Base-by-base conservation (phyloP, 1,140 invertebrate species). In the Adoxophyes honmai region DNA sequence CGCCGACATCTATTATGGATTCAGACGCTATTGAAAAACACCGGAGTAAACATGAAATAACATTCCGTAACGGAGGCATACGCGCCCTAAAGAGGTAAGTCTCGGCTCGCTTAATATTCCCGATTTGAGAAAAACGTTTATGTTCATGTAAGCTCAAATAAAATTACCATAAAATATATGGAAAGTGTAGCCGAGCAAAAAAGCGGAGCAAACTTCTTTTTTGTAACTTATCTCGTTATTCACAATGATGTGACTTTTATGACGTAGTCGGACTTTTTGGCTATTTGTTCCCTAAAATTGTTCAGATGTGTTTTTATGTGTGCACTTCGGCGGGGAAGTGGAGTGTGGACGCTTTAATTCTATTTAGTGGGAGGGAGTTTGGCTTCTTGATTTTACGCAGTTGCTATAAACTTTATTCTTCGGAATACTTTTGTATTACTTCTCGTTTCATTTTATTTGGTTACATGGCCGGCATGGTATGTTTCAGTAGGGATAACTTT, bases 231-330 rank as follows among this genome's bases (percentile, higher is more conserved):
- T 75, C 76, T 73, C 78, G 68, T 83, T 81, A 76, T 70, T 81
- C 80, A 81, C 56, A 71, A 76, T 74, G 73, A 83, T 79, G 75
- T 76, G 78, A 83, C 76, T 79, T 80, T 83, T 83, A 83, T 75
- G 73, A 79, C 69, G 66, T 59, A 75, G 70, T 70, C 66, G 68
- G 74, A 72, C 70, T 72, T 78, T 80, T 67, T 62, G 66, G 68
- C 69, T 79, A 79, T 81, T 83, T 77, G 76, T 78, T 69, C 62
- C 65, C 62, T 70, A 64, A 71, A 67, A 68, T 70, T 68, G 28
- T 34, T 36, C 58, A 61, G 62, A 67, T 65, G 60, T 73, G 64
- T 65, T 66, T 48, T 48, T 48, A 48, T 48, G 42, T 48, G 16
- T 48, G 42, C 42, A 48, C 42, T 48, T 48, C 42, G 42, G 16